Evolutionary conservation across 1,140 invertebrate species (phyloP).

Genomic region (Heliconius himera): DNA sequence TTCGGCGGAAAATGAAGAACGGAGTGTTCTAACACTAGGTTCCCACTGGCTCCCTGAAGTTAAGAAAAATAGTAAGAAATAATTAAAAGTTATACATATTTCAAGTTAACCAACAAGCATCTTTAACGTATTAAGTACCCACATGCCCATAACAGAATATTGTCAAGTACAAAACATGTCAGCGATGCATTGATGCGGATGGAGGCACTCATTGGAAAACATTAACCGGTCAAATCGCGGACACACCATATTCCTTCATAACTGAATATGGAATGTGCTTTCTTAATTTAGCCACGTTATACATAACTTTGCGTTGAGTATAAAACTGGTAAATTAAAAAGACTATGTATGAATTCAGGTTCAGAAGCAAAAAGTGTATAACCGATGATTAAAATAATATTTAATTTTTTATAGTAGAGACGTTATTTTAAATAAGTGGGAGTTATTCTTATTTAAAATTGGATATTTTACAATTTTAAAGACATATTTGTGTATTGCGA

Average conservation of each 20-base stretch:
- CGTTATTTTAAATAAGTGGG: too few relatives aligned
- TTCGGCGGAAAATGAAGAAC: too few relatives aligned
- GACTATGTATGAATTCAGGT: constrained; percentile 14
- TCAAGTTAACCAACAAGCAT: background rate
- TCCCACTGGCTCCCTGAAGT: too few relatives aligned
- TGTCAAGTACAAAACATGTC: constrained; percentile 67
- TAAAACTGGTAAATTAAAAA: constrained; percentile 52
- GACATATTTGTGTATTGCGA: too few relatives aligned
- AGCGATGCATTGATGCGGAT: constrained; percentile 60
- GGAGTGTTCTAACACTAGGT: too few relatives aligned
- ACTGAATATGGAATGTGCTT: background rate
- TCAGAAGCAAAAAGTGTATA: constrained; percentile 7
- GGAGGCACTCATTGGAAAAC: constrained; percentile 59
- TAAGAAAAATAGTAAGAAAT: too few relatives aligned
- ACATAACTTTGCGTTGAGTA: constrained; percentile 43
- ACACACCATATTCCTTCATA: constrained; percentile 9
- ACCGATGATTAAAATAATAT: background rate
- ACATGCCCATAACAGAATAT: constrained; percentile 48
- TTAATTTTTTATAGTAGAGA: background rate
- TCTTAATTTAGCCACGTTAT: constrained; percentile 36
- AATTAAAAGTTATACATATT: background rate
- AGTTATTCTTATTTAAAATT: too few relatives aligned
- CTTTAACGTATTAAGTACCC: constrained; percentile 25
- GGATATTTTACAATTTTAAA: too few relatives aligned
- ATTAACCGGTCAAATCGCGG: constrained; percentile 40